Percentiles rank a stretch among this genome's conserved stretches.
Evolutionary conservation across 2,113 vertebrate species (phyloP).

Genomic region (Microtus pennsylvanicus): DNA sequence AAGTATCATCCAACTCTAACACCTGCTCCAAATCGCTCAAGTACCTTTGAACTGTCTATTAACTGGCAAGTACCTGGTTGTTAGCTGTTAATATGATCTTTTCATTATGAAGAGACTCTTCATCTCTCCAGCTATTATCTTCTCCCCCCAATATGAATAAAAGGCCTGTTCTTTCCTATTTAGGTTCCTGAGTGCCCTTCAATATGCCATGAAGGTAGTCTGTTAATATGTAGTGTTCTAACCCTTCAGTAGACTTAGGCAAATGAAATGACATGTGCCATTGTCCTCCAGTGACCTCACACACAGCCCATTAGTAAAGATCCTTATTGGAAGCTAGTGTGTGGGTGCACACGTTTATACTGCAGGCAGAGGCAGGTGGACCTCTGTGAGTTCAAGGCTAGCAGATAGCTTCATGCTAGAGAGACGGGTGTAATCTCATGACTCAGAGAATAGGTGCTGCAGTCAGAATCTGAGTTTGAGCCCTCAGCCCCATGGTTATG

Average conservation of each 20-base stretch:
- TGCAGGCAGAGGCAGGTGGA: not conserved
- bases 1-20: not conserved
- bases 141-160: not conserved
- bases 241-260: not conserved
- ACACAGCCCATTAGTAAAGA: not conserved
- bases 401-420: not conserved
- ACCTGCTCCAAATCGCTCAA: not conserved
- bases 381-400: not conserved
- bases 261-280: not conserved
- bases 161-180: not conserved
- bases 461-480: not conserved
- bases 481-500: not conserved
- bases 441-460: not conserved
- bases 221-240: not conserved
- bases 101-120: not conserved
- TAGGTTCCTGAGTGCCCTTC: not conserved
- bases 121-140: not conserved
- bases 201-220: not conserved
- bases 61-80: not conserved
- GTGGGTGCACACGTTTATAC: not conserved
- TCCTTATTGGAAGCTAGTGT: not conserved
- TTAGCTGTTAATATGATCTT: conserved; percentile 31
- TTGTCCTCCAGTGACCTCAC: not conserved
- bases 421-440: not conserved
- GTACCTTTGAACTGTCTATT: not conserved